Percentiles rank a stretch among this genome's conserved stretches.
Evolutionary conservation across 2,113 vertebrate species (phyloP).

Genomic region (Eleginops maclovinus): DNA sequence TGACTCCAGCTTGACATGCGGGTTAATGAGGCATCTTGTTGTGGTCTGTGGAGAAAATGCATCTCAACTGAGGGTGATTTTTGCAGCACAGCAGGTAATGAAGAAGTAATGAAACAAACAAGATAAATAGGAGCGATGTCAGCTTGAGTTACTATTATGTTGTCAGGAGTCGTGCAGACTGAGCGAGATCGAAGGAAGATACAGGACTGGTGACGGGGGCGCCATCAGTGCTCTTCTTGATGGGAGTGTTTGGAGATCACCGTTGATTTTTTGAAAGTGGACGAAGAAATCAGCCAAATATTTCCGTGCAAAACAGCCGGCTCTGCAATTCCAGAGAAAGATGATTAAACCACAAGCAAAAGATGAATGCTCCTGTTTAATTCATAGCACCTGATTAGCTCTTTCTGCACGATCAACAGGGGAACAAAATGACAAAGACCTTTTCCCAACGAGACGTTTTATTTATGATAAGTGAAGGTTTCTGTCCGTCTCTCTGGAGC

Average conservation of each 20-base stretch:
- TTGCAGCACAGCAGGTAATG: not conserved
- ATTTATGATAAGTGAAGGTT: conserved; percentile 15
- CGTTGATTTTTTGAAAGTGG: conserved; percentile 16
- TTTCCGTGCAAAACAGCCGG: conserved; percentile 3
- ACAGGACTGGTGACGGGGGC: not conserved
- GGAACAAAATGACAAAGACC: conserved; percentile 24
- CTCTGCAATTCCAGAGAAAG: conserved; percentile 2
- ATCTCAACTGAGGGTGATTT: not conserved
- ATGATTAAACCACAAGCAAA: conserved; percentile 6
- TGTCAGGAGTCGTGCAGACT: not conserved
- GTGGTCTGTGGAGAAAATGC: not conserved
- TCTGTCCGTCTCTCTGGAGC: conserved; percentile 10
- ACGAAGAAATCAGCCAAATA: conserved; percentile 3
- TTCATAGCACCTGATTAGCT: conserved; percentile 27
- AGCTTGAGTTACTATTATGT: not conserved
- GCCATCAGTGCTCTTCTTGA: not conserved
- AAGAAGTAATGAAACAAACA: conserved; percentile 26
- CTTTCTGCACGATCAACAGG: conserved; percentile 15
- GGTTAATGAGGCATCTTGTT: conserved; percentile 38
- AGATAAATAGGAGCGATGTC: conserved; percentile 2
- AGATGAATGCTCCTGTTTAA: conserved; percentile 38
- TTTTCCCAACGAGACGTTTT: not conserved
- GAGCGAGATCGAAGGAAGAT: not conserved
- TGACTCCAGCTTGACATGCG: conserved; percentile 31
- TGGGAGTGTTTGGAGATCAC: not conserved